Evolutionary conservation across 2,888 invertebrate genomes (phyloP).

Genomic region (Lochmaea crataegi): DNA sequence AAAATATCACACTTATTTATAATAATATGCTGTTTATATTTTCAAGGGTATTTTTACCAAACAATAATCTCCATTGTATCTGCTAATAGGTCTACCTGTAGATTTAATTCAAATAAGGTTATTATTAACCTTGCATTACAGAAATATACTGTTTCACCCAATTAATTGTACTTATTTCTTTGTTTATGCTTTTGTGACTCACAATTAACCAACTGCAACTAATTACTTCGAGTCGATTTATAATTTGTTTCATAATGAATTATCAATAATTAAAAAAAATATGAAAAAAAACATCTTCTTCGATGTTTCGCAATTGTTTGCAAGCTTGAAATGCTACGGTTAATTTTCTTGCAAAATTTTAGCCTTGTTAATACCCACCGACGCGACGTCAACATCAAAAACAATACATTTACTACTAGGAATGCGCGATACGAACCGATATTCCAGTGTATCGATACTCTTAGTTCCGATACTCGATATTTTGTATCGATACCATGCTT

Average conservation of each 20-base stretch:
- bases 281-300: constrained; percentile 16
- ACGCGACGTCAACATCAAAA: too few relatives aligned
- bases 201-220: constrained; percentile 45
- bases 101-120: constrained; percentile 45
- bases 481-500: too few relatives aligned
- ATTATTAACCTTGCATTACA: constrained; percentile 48
- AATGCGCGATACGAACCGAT: too few relatives aligned
- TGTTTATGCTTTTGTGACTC: constrained; percentile 41
- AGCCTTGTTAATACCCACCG: background rate
- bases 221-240: constrained; percentile 40
- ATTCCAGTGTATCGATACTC: too few relatives aligned
- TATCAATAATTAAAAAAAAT: constrained; percentile 33
- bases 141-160: constrained; percentile 43
- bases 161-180: constrained; percentile 41
- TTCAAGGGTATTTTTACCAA: constrained; percentile 21
- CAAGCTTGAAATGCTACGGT: background rate
- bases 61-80: constrained; percentile 15
- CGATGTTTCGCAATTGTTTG: constrained; percentile 15
- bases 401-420: too few relatives aligned
- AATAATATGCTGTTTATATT: background rate
- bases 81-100: constrained; percentile 21
- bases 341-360: constrained; percentile 6
- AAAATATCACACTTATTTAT: background rate
- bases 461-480: too few relatives aligned
- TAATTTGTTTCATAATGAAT: constrained; percentile 35